Conservation (phyloP, 2,113 vertebrate genomes). For the Arothron firmamentum region DNA sequence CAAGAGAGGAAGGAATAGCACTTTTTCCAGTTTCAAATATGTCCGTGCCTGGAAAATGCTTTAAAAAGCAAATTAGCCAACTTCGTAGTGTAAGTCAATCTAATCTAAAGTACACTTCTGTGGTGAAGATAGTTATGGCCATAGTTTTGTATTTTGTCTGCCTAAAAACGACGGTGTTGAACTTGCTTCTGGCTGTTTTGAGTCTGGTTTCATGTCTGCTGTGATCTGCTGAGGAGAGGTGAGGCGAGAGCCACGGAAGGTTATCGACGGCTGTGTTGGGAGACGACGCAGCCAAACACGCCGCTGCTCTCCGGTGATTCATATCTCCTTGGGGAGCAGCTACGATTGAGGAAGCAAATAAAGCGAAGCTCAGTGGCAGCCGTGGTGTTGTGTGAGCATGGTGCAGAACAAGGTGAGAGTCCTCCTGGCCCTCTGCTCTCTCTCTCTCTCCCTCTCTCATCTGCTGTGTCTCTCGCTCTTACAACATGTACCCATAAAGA, state of each 20-base stretch:
- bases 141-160: no score
- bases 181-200: not conserved
- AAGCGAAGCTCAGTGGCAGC: constrained; percentile 55
- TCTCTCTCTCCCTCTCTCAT: not conserved
- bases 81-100: no score
- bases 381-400: constrained; percentile 67
- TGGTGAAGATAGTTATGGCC: no score
- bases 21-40: no score
- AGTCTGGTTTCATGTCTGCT: constrained; percentile 8
- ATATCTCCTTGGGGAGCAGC: constrained; percentile 3
- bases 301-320: no score
- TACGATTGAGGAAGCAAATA: constrained; percentile 48
- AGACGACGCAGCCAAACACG: constrained; percentile 62
- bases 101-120: no score
- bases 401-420: constrained; percentile 73
- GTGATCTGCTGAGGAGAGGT: constrained; percentile 19
- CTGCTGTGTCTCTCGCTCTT: constrained; percentile 7
- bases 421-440: constrained; percentile 33
- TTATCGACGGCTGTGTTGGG: constrained; percentile 51
- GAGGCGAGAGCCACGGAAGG: constrained; percentile 33
- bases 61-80: no score
- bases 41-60: no score
- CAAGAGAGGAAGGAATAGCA: no score
- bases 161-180: no score
- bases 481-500: constrained; percentile 31